phyloP scores from a whole-genome alignment of 2,797 vertebrate genomes.

The Tangara arthus region DNA sequence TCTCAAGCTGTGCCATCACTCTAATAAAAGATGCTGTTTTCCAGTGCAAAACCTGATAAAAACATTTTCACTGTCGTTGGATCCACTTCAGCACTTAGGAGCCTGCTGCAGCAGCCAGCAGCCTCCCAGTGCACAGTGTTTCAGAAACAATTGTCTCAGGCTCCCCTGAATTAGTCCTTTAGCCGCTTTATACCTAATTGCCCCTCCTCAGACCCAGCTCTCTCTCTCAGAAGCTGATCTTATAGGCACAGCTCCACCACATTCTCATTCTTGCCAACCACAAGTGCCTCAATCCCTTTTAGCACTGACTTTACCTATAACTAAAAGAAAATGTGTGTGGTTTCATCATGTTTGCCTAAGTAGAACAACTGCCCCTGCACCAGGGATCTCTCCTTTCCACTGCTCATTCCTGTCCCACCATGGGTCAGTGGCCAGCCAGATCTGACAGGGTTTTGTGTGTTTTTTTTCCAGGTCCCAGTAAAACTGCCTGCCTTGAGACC shows the following conservation, averaged over 20 bases:
- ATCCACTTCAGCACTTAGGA: not conserved
- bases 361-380: not conserved
- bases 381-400: not conserved
- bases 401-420: not conserved
- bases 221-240: not conserved
- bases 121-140: not conserved
- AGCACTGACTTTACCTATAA: not conserved
- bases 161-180: not conserved
- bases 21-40: not conserved
- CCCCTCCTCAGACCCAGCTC: not conserved
- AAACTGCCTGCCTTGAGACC: not conserved
- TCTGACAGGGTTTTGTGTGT: not conserved
- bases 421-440: accelerated
- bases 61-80: not conserved
- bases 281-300: not conserved
- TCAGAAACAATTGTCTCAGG: not conserved
- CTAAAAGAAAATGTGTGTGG: not conserved
- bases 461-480: not conserved
- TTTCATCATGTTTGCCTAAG: not conserved
- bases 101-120: not conserved
- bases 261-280: not conserved
- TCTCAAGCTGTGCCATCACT: not conserved
- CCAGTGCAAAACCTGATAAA: not conserved
- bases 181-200: not conserved
- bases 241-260: not conserved